Evolutionary conservation across 2,113 vertebrate genomes (phyloP).

Genomic region (Falco punctatus): DNA sequence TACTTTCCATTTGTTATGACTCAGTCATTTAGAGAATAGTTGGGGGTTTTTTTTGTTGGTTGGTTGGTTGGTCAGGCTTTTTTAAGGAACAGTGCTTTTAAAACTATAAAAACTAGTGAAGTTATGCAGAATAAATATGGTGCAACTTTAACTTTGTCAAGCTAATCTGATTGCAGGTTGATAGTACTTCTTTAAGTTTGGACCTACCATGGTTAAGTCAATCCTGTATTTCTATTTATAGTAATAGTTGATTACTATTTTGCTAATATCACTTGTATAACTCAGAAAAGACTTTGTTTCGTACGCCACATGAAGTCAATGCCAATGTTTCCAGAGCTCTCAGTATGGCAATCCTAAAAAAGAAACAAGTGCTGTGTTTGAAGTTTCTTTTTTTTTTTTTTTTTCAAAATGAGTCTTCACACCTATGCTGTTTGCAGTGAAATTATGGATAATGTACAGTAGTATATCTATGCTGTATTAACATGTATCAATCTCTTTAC

Average conservation of each 20-base stretch:
- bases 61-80: neutral
- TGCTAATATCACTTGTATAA: neutral
- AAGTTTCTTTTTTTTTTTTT: neutral
- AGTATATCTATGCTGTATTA: neutral
- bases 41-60: rapidly evolving
- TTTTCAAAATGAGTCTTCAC: neutral
- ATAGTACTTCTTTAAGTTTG: neutral
- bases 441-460: neutral
- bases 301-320: rapidly evolving
- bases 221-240: neutral
- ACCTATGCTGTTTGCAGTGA: neutral
- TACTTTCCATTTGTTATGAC: neutral
- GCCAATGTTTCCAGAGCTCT: neutral
- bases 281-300: neutral
- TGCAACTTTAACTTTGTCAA: neutral
- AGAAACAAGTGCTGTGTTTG: neutral
- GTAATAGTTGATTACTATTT: neutral
- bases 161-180: neutral
- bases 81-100: neutral
- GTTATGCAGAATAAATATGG: neutral
- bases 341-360: neutral
- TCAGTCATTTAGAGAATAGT: neutral
- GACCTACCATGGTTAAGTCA: neutral
- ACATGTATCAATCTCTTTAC: neutral
- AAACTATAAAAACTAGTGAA: neutral